phyloP scores from a whole-genome alignment of 1,140 invertebrate species.

The Cyphomyrmex costatus region DNA sequence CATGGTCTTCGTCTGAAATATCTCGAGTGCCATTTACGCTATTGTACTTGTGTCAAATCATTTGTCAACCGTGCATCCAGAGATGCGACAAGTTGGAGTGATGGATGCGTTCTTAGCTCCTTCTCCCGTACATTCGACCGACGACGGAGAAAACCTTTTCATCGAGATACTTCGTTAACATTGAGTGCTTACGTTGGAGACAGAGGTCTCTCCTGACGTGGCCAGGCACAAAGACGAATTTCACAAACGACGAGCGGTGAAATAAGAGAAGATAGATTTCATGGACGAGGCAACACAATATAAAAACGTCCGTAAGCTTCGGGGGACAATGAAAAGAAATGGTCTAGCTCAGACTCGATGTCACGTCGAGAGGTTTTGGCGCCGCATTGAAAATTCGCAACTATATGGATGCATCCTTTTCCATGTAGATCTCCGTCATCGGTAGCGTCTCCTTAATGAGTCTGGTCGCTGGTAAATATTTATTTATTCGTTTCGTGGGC shows the following conservation, averaged over 20 bases:
- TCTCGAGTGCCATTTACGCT: constrained; percentile 36
- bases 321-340: constrained; percentile 17
- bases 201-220: background rate
- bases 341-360: background rate
- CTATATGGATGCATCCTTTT: constrained; percentile 52
- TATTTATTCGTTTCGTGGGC: constrained; percentile 65
- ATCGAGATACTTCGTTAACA: constrained; percentile 44
- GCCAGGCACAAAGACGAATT: constrained; percentile 34
- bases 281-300: background rate
- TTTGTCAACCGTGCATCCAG: constrained; percentile 43
- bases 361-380: background rate
- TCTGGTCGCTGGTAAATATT: constrained; percentile 61
- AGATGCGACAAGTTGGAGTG: constrained; percentile 30
- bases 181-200: constrained; percentile 19
- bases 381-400: constrained; percentile 26
- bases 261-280: constrained; percentile 33
- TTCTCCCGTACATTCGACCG: background rate
- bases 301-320: constrained; percentile 8
- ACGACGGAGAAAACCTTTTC: constrained; percentile 11
- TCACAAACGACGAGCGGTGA: background rate
- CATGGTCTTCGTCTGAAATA: background rate
- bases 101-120: constrained; percentile 53
- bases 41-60: constrained; percentile 45
- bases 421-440: constrained; percentile 60
- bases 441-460: constrained; percentile 43